Percentiles rank a stretch among this genome's conserved stretches.
phyloP scores from a whole-genome alignment of 2,888 invertebrate species.

The Arrhopalites spinosus region DNA sequence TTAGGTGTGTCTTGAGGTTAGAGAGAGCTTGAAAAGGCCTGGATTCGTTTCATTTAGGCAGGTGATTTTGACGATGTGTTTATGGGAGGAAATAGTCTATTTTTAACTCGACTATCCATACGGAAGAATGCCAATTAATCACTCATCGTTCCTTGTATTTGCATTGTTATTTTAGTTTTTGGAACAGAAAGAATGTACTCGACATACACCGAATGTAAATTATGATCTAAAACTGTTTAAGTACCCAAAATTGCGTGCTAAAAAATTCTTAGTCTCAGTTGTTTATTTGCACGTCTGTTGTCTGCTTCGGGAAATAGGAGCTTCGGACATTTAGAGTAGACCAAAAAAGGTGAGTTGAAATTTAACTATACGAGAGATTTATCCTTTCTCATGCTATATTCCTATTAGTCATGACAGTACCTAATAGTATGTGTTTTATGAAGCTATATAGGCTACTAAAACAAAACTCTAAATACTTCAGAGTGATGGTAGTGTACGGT shows the following conservation, averaged over 20 bases:
- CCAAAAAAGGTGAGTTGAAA: background rate
- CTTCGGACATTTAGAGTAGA: background rate
- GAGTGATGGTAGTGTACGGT: too few species aligned
- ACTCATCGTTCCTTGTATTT: slow-evolving; percentile 9
- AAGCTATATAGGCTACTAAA: too few species aligned
- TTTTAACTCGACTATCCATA: slow-evolving; percentile 8
- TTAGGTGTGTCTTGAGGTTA: background rate
- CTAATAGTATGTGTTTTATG: too few species aligned
- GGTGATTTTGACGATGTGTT: slow-evolving; percentile 17
- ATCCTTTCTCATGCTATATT: too few species aligned
- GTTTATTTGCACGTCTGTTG: slow-evolving; percentile 18
- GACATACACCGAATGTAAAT: background rate
- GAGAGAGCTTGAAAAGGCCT: too few species aligned
- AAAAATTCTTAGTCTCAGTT: background rate
- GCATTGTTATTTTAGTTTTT: slow-evolving; percentile 13
- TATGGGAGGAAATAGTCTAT: slow-evolving; percentile 4
- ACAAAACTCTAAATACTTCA: too few species aligned
- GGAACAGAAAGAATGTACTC: background rate
- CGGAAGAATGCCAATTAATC: slow-evolving; percentile 6
- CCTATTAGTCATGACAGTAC: too few species aligned
- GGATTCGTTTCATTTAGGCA: slow-evolving; percentile 6
- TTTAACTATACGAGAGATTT: background rate
- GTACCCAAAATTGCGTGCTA: background rate
- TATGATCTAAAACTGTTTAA: too few species aligned
- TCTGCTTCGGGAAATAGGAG: background rate